Percentiles rank a stretch among this genome's conserved stretches.
Conservation (phyloP, 2,797 vertebrate species). For the Simalia tracyae region DNA sequence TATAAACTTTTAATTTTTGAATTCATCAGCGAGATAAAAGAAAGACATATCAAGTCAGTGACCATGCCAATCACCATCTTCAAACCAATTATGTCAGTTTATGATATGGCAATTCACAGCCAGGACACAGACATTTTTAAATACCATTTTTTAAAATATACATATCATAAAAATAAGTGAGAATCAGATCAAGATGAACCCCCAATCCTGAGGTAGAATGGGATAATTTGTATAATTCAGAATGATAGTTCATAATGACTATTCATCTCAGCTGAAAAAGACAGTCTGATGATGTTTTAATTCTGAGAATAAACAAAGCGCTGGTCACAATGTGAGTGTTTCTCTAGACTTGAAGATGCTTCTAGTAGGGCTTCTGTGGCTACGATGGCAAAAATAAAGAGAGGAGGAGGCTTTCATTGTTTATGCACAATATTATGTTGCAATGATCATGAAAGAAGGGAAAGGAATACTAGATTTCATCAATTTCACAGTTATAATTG, state of each 20-base stretch:
- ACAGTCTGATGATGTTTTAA: neutral
- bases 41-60: neutral
- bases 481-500: slow-evolving; percentile 3
- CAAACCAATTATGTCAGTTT: neutral
- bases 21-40: neutral
- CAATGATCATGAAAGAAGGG: neutral
- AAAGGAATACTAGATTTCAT: neutral
- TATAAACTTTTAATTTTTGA: neutral
- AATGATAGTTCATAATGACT: neutral
- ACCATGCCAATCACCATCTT: neutral
- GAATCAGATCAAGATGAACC: no score
- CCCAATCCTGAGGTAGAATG: no score
- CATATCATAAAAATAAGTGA: no score
- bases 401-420: neutral
- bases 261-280: neutral
- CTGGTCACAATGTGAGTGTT: neutral
- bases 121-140: no score
- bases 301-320: neutral
- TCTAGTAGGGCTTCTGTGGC: neutral
- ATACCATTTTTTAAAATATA: no score
- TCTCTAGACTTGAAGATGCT: neutral
- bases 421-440: neutral
- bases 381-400: neutral
- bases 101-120: no score
- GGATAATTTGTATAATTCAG: no score